Evolutionary conservation across 1,140 invertebrate genomes (phyloP).

Genomic region (Artemia franciscana): DNA sequence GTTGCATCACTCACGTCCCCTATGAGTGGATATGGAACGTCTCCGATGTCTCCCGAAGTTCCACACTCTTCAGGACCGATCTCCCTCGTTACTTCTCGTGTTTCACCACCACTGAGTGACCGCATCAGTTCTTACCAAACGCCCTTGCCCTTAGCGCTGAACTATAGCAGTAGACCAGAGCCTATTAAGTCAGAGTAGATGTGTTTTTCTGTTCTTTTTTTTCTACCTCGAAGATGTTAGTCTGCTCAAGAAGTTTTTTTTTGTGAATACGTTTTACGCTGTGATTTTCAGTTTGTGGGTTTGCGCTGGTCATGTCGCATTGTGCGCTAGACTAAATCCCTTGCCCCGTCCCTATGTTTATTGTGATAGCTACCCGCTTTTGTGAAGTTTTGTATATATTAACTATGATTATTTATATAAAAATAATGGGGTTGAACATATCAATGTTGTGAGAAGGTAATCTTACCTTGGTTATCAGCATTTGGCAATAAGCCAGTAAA

Average conservation of each 20-base stretch:
- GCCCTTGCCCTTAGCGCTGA: background rate
- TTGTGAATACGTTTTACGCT: background rate
- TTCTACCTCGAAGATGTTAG: background rate
- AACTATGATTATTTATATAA: background rate
- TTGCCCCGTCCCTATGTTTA: background rate
- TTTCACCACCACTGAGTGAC: background rate
- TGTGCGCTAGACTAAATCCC: background rate
- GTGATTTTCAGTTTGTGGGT: background rate
- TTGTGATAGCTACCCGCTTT: background rate
- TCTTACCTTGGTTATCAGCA: background rate
- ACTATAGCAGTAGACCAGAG: background rate
- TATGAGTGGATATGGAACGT: constrained; percentile 1
- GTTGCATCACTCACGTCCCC: constrained; percentile 9
- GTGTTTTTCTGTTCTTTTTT: background rate
- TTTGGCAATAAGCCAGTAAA: background rate
- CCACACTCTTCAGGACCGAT: constrained; percentile 1
- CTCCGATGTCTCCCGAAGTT: constrained; percentile 9
- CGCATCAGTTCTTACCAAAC: background rate
- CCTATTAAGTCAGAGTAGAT: background rate
- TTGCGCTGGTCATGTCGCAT: background rate
- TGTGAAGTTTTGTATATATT: background rate
- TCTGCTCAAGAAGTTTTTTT: background rate
- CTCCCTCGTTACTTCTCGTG: constrained; percentile 1
- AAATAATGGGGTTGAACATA: background rate
- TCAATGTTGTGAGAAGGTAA: background rate